Conservation (phyloP, 2,113 vertebrate genomes). For the Erythrocercus mccallii region DNA sequence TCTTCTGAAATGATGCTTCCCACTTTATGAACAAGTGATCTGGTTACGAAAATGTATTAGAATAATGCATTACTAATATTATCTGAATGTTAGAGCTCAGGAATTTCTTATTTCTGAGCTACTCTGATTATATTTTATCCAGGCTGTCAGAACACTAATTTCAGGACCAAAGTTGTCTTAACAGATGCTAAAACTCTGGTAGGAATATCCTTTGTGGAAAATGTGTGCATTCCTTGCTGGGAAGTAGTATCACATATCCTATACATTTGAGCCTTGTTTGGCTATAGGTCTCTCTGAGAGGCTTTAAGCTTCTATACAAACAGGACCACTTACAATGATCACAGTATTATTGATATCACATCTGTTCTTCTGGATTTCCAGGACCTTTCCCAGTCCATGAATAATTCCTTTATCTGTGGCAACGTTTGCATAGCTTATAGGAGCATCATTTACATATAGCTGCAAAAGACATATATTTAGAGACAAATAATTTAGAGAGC, state of each 20-base stretch:
- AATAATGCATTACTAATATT: neutral
- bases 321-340: slow-evolving; percentile 60
- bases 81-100: neutral
- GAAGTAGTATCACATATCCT: neutral
- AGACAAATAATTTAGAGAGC: too few species aligned
- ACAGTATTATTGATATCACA: slow-evolving; percentile 74
- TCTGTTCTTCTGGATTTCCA: slow-evolving; percentile 86
- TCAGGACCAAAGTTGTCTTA: neutral
- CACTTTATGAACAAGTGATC: neutral
- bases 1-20: neutral
- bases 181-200: neutral
- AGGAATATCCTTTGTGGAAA: neutral
- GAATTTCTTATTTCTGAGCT: neutral
- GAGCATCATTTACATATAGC: slow-evolving; percentile 86
- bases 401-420: slow-evolving; percentile 87
- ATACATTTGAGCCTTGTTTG: neutral
- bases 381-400: slow-evolving; percentile 83
- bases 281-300: neutral
- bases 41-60: neutral
- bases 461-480: slow-evolving; percentile 29
- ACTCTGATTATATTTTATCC: neutral
- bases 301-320: fast-evolving
- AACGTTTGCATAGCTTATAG: slow-evolving; percentile 79
- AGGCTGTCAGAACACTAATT: neutral
- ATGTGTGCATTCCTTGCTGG: neutral